Conservation (phyloP, 35 echinoderm and acorn worm genomes). For the Heliocidaris erythrogramma region DNA sequence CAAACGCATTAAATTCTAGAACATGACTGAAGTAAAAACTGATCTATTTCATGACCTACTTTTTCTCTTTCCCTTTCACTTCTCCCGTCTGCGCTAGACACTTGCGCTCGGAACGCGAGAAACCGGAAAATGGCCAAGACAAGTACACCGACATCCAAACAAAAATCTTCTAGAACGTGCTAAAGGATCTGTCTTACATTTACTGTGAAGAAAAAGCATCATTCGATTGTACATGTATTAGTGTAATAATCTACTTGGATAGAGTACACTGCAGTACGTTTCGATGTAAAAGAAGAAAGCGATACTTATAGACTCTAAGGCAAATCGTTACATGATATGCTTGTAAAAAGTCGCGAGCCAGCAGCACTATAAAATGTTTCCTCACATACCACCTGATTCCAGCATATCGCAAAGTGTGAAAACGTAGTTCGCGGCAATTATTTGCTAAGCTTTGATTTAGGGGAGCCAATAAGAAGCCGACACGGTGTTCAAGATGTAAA, state of each 20-base stretch:
- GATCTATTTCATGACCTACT: constrained; percentile 41
- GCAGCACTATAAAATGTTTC: not conserved
- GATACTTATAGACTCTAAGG: not conserved
- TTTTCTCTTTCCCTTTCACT: not conserved
- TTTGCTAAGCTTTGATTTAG: constrained; percentile 11
- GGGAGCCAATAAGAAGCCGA: not conserved
- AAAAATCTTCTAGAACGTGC: not conserved
- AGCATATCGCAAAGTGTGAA: not conserved
- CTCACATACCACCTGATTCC: not conserved
- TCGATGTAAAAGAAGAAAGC: not conserved
- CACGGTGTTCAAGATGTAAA: not conserved
- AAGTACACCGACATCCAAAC: not conserved
- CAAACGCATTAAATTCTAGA: not conserved
- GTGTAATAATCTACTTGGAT: not conserved
- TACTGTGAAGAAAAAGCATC: not conserved
- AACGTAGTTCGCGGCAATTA: constrained; percentile 16
- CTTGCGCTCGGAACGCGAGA: not conserved
- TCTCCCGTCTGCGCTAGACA: not conserved
- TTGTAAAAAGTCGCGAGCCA: constrained; percentile 8
- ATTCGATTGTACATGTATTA: not conserved
- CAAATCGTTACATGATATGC: not conserved
- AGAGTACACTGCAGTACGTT: not conserved
- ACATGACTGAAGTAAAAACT: constrained; percentile 36
- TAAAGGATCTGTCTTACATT: not conserved
- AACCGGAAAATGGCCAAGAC: not conserved